Base-by-base conservation (phyloP, 1,140 invertebrate species). In the Dinoponera quadriceps region DNA sequence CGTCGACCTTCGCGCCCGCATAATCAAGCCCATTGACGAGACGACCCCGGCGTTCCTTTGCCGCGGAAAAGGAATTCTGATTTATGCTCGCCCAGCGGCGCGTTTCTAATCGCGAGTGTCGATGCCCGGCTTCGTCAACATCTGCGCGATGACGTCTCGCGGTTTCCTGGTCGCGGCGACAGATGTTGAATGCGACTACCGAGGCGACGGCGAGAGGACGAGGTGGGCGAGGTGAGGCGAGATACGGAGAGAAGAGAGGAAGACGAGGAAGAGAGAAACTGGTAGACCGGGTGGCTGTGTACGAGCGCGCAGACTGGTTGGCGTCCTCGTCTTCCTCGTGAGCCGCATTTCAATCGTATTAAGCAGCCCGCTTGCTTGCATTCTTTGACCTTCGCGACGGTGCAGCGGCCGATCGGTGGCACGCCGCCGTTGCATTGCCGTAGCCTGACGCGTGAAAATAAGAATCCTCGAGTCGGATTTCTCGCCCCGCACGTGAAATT, bases 301-400 rank as follows among this genome's bases (percentile, higher is more conserved):
- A 72, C 38, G 49, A 18, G 71, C 81, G 29, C 54, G 89, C 89
- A 92, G 91, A 91, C 91, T 91, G 90, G 90, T 91, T 87, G 91
- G 88, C 91, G 89, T 91, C 91, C 88, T 88, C 83, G 85, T 85
- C 82, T 73, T 57, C 62, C 73, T 83, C 85, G 85, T 85, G 83
- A 81, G 78, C 73, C 83, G 89, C 88, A 88, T 91, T 87, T 90
- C 83, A 86, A 90, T 89, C 81, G 85, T 83, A 87, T 86, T 82
- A 89, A 85, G 55, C 68, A 82, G 81, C 85, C 72, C 71, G 38
- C 73, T 55, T 49, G 22, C 72, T 83, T 82, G 73, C 87, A 90
- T 86, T 91, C 89, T 88, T 87, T 87, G 82, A 87, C 89, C 80
- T 85, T 83, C 80, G 80, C 77, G 9, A 11, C 85, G 75, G 74